A percentile compares a stretch with the other conserved stretches of the same genome.
Evolutionary conservation across 2,888 invertebrate species (phyloP).

Genomic region (Cyrtodaria siliqua): DNA sequence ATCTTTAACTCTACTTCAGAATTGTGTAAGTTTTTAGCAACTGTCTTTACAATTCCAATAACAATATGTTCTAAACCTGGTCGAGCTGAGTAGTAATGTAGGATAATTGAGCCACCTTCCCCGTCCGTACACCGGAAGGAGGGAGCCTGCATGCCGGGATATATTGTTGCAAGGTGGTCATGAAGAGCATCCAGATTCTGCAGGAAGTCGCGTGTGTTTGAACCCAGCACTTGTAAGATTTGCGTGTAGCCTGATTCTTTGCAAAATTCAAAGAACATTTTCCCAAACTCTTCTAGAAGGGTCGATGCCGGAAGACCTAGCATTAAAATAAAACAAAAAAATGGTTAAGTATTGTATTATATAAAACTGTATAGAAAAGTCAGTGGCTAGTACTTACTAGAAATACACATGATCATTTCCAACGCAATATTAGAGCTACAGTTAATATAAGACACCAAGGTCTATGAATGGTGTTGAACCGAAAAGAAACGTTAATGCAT

Average conservation of each 20-base stretch:
- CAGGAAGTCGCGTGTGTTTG: constrained; percentile 97
- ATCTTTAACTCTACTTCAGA: constrained; percentile 91
- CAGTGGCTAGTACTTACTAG: background rate
- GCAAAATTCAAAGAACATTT: constrained; percentile 83
- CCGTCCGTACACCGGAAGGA: constrained; percentile 93
- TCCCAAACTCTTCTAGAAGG: constrained; percentile 82
- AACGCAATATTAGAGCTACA: too few relatives aligned
- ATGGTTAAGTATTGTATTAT: too few relatives aligned
- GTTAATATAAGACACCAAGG: too few relatives aligned
- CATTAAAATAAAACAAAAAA: constrained; percentile 19
- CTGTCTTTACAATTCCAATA: constrained; percentile 99
- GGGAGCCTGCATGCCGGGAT: constrained; percentile 92
- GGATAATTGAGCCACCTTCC: constrained; percentile 86
- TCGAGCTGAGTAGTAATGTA: constrained; percentile 98
- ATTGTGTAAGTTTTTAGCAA: constrained; percentile 93
- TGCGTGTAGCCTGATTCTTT: constrained; percentile 94
- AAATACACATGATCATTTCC: too few relatives aligned
- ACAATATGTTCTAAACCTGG: constrained; percentile 98
- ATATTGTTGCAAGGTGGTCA: constrained; percentile 93
- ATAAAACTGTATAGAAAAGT: background rate
- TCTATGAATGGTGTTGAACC: too few relatives aligned
- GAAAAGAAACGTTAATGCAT: too few relatives aligned
- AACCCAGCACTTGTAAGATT: constrained; percentile 97
- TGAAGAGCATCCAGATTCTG: constrained; percentile 98
- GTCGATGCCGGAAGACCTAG: constrained; percentile 76